A percentile compares a stretch with the other conserved stretches of the same genome.
phyloP scores from a whole-genome alignment of 2,797 vertebrate genomes.

The Orestias chungarensis region DNA sequence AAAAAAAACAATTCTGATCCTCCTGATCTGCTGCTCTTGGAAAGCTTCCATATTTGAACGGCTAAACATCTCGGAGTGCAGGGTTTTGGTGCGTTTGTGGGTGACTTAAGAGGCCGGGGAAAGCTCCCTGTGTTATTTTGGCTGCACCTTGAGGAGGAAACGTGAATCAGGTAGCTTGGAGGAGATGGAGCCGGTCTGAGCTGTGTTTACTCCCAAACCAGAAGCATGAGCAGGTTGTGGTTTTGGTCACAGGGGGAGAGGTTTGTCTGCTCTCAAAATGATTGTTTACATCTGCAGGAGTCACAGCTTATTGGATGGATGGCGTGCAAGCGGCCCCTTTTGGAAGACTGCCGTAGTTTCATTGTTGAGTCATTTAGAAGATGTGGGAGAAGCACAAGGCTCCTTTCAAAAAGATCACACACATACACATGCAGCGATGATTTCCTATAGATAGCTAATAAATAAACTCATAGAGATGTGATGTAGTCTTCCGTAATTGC shows the following conservation, averaged over 20 bases:
- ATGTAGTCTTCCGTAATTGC: too few relatives aligned
- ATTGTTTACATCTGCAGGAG: constrained; percentile 31
- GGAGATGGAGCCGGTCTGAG: constrained; percentile 1
- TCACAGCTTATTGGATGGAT: background rate
- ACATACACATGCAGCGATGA: too few relatives aligned
- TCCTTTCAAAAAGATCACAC: too few relatives aligned
- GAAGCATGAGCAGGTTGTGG: constrained; percentile 12
- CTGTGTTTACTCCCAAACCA: constrained; percentile 5
- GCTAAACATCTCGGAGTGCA: constrained; percentile 1
- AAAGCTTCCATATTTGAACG: background rate
- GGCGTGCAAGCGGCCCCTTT: constrained; percentile 40
- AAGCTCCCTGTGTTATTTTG: background rate
- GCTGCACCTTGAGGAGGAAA: constrained; percentile 18
- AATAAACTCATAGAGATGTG: too few relatives aligned
- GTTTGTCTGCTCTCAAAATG: background rate
- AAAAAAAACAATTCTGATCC: constrained; percentile 21
- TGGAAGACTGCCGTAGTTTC: constrained; percentile 16
- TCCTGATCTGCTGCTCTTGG: background rate
- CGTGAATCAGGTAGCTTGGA: background rate
- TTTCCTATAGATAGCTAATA: too few relatives aligned
- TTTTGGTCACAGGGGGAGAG: constrained; percentile 19
- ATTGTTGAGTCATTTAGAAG: background rate
- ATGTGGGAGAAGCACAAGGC: too few relatives aligned
- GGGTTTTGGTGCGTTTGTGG: background rate
- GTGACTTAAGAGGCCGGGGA: constrained; percentile 13